Percentiles rank a stretch among this genome's conserved stretches.
These are phyloP conservation scores for Bergia puertoricense DNA, from an alignment of 92 coral and sea anemone species.

Conservation along the genomic window DNA sequence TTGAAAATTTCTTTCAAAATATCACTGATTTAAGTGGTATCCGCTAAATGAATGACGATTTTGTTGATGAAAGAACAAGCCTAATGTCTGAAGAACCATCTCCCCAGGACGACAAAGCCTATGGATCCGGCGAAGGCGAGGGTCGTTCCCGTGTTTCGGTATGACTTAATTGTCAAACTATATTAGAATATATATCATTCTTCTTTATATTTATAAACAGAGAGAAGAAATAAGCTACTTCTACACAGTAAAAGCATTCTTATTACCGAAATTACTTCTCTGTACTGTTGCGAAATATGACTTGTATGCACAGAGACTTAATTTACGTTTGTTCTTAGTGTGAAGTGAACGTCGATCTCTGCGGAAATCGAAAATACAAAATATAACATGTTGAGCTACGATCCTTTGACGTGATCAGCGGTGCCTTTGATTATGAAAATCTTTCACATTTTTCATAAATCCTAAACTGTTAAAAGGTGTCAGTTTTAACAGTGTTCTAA, in stretches of 20 bases:
- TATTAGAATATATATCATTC: neutral
- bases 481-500: neutral
- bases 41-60: slow-evolving; percentile 73
- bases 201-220: slow-evolving; percentile 14
- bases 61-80: slow-evolving; percentile 79
- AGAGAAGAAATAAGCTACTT: neutral
- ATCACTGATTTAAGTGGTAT: neutral
- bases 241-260: neutral
- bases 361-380: neutral
- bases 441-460: neutral
- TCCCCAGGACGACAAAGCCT: slow-evolving; percentile 26
- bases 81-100: slow-evolving; percentile 80
- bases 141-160: slow-evolving; percentile 35
- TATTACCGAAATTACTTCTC: neutral
- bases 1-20: neutral
- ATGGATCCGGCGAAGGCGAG: slow-evolving; percentile 30
- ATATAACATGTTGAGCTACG: neutral
- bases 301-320: neutral
- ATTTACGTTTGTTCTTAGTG: neutral
- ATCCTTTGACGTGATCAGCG: neutral
- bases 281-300: neutral
- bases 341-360: neutral
- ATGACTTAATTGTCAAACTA: slow-evolving; percentile 47
- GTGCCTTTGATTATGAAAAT: neutral
- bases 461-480: neutral